Percentiles rank a stretch among this genome's conserved stretches.
phyloP scores from a whole-genome alignment of 2,797 vertebrate species.

The Rhynchotus rufescens region DNA sequence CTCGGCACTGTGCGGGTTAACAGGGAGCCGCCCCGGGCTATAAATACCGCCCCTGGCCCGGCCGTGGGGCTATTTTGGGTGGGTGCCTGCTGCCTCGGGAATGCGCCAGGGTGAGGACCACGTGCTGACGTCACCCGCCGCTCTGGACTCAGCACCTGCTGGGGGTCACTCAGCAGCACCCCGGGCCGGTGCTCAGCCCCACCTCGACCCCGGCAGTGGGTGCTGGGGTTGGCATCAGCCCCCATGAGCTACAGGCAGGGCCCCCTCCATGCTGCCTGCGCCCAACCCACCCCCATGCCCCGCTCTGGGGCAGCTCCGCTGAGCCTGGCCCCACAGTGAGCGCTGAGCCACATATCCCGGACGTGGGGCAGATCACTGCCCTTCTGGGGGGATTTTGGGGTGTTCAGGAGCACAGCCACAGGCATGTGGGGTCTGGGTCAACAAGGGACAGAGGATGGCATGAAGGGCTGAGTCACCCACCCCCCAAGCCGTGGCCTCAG shows the following conservation, averaged over 20 bases:
- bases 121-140: conserved; percentile 1
- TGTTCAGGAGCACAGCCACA: rapidly evolving
- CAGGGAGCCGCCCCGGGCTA: conserved; percentile 10
- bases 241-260: neutral
- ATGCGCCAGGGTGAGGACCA: conserved; percentile 16
- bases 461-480: neutral
- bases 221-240: neutral
- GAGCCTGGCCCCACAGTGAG: neutral
- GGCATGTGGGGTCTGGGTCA: neutral
- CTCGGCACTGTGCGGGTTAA: conserved; percentile 42
- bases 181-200: rapidly evolving
- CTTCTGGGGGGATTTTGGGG: neutral
- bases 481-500: rapidly evolving
- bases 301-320: neutral
- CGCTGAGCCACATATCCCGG: neutral
- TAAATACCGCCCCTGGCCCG: conserved; percentile 62
- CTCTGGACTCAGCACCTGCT: conserved; percentile 46
- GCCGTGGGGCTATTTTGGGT: conserved; percentile 67
- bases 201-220: neutral
- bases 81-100: conserved; percentile 64
- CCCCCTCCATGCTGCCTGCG: no score
- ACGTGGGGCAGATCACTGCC: rapidly evolving
- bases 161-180: conserved; percentile 41
- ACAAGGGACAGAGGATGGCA: neutral
- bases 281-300: neutral